These are phyloP conservation scores for Phengaris arion DNA, from an alignment of 2,888 invertebrate genomes.

Conservation along the genomic window DNA sequence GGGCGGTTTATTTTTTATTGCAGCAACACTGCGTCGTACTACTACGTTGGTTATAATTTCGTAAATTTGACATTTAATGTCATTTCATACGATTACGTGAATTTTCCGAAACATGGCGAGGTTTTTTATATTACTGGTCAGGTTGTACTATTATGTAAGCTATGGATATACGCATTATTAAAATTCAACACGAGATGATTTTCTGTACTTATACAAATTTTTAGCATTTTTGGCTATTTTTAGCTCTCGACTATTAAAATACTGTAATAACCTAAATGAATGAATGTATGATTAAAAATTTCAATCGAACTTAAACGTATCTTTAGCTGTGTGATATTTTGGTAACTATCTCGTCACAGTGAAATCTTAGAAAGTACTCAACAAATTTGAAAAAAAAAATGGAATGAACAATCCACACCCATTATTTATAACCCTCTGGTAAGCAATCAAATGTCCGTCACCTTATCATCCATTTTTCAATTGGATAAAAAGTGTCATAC, in stretches of 20 bases:
- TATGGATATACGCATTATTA: neutral
- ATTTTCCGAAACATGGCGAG: no score
- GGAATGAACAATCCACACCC: constrained; percentile 11
- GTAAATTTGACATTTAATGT: no score
- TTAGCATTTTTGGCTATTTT: neutral
- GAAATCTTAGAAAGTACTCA: neutral
- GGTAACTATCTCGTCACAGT: constrained; percentile 1
- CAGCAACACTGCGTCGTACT: neutral
- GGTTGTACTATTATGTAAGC: no score
- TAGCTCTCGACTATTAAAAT: neutral
- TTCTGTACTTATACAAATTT: no score
- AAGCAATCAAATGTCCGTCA: neutral
- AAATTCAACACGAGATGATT: neutral
- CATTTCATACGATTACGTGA: no score
- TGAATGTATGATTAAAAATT: neutral
- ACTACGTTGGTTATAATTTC: no score
- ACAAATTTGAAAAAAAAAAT: neutral
- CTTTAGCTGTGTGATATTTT: neutral
- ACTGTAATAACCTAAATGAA: neutral
- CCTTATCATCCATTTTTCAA: neutral
- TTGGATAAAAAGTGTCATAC: neutral
- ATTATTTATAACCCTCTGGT: neutral
- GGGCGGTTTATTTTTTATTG: neutral
- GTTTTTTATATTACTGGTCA: no score
- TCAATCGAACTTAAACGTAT: no score